Conservation (phyloP, 2,888 invertebrate species). For the Lymantria dispar region DNA sequence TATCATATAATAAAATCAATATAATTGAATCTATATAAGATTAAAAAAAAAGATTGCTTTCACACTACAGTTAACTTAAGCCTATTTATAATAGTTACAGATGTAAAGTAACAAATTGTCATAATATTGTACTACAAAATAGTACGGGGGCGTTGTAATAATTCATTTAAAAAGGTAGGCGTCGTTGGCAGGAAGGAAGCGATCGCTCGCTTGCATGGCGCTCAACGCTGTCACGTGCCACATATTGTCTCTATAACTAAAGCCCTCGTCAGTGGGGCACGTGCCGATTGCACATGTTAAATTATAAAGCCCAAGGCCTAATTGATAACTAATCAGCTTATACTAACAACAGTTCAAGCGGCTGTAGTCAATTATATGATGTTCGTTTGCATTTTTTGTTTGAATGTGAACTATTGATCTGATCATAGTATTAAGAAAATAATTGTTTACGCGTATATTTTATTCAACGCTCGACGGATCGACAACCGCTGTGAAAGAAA, state of each 20-base stretch:
- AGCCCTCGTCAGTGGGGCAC: slow-evolving; percentile 4
- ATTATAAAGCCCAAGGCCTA: slow-evolving; percentile 10
- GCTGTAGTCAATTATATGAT: not conserved
- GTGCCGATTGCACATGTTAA: not conserved
- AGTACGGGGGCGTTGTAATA: slow-evolving; percentile 33
- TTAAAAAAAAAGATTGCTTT: not conserved
- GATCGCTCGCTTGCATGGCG: not conserved
- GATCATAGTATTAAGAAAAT: too few relatives aligned
- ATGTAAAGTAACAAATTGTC: slow-evolving; percentile 34
- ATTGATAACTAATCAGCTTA: slow-evolving; percentile 51
- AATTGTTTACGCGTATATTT: too few relatives aligned
- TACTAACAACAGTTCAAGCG: not conserved
- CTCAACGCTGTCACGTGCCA: not conserved
- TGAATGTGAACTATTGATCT: too few relatives aligned
- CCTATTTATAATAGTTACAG: slow-evolving; percentile 10
- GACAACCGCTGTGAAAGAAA: too few relatives aligned
- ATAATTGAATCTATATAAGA: not conserved
- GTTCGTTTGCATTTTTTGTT: not conserved
- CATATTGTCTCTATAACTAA: slow-evolving; percentile 2
- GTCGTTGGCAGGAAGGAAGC: slow-evolving; percentile 40
- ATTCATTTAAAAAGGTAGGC: slow-evolving; percentile 53
- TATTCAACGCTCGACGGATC: too few relatives aligned
- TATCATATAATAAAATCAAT: too few relatives aligned
- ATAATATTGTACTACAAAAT: slow-evolving; percentile 26
- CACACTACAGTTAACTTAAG: slow-evolving; percentile 10